These are phyloP conservation scores for Dendrolimus pini DNA, from an alignment of 2,888 invertebrate species.

Conservation along the genomic window DNA sequence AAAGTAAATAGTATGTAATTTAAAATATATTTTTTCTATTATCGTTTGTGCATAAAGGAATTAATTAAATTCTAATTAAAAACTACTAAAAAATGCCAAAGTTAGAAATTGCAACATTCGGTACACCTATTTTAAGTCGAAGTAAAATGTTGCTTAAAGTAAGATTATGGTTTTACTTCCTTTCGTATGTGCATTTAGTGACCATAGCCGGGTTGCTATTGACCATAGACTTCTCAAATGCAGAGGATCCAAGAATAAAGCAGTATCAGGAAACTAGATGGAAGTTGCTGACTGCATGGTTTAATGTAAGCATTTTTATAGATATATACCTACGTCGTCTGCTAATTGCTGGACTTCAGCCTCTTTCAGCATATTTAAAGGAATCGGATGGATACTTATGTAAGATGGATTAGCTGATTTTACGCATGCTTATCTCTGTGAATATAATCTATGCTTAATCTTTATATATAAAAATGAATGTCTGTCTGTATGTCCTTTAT, in stretches of 20 bases:
- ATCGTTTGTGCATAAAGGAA: neutral
- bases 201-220: slow-evolving; percentile 32
- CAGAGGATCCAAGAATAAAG: slow-evolving; percentile 38
- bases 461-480: too few species aligned
- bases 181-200: slow-evolving; percentile 32
- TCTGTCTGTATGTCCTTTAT: too few species aligned
- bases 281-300: slow-evolving; percentile 60
- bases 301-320: slow-evolving; percentile 47
- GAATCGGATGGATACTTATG: too few species aligned
- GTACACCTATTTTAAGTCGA: slow-evolving; percentile 25
- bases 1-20: neutral
- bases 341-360: too few species aligned
- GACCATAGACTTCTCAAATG: slow-evolving; percentile 41
- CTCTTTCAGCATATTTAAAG: too few species aligned
- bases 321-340: too few species aligned
- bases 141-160: slow-evolving; percentile 37
- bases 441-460: too few species aligned
- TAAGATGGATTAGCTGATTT: too few species aligned
- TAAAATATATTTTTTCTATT: too few species aligned
- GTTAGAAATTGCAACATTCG: slow-evolving; percentile 17
- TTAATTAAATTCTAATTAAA: neutral
- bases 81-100: slow-evolving; percentile 21
- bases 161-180: slow-evolving; percentile 38
- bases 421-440: too few species aligned
- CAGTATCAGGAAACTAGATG: slow-evolving; percentile 42